Evolutionary conservation across 1,140 invertebrate species (phyloP).

Genomic region (Diachasmimorpha longicaudata): DNA sequence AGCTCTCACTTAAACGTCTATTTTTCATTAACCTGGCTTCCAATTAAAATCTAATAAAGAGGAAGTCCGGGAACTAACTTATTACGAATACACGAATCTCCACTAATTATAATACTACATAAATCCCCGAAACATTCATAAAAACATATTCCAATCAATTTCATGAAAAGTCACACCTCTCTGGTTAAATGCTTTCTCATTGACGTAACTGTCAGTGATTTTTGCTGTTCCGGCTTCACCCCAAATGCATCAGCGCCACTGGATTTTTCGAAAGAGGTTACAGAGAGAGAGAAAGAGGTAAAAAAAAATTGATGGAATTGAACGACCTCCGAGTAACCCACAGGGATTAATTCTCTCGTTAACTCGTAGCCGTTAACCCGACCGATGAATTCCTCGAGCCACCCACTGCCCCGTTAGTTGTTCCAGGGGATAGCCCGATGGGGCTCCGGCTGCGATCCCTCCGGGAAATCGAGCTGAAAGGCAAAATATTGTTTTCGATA

Average conservation of each 20-base stretch:
- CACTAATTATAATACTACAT: too few species aligned
- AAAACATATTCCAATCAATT: not conserved
- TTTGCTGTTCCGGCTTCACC: not conserved
- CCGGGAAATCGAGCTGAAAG: constrained; percentile 30
- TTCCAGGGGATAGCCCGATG: not conserved
- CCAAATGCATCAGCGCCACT: not conserved
- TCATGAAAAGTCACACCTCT: not conserved
- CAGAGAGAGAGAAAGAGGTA: not conserved
- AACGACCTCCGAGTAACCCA: constrained; percentile 23
- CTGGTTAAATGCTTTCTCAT: not conserved
- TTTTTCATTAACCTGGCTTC: too few species aligned
- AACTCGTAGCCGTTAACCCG: constrained; percentile 32
- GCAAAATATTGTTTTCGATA: constrained; percentile 35
- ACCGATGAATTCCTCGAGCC: constrained; percentile 31
- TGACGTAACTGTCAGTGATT: not conserved
- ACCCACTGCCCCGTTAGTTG: constrained; percentile 17
- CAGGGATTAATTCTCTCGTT: constrained; percentile 33
- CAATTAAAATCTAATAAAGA: too few species aligned
- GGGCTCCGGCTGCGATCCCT: constrained; percentile 2
- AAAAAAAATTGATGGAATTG: constrained; percentile 20
- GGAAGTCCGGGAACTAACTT: too few species aligned
- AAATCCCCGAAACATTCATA: too few species aligned
- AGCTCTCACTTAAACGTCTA: too few species aligned
- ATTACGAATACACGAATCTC: too few species aligned
- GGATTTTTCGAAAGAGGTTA: not conserved